Evolutionary conservation across 2,797 vertebrate genomes (phyloP), one percentile per base, ranked within the genome.

Genomic region (Sebastiscus albofasciatus): DNA sequence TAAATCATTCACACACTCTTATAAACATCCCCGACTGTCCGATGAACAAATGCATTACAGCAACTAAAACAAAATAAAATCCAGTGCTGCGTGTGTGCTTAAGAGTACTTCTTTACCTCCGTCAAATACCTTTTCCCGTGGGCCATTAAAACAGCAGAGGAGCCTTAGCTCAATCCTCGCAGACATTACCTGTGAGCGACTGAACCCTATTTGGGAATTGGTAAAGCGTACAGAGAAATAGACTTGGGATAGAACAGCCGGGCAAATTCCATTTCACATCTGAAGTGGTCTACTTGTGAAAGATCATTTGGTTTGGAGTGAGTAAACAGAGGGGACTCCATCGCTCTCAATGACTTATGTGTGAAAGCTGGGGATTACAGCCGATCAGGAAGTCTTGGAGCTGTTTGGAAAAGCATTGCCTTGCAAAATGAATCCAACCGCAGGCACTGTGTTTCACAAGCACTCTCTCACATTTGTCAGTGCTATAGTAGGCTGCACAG

Each of bases 301-400:
- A 99, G 97, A 99, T 97, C 98, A 98, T 99, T 99, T 98, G 97
- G 97, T 96, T 97, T 96, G 97, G 96, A 97, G 96, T 97, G 96
- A 93, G 97, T 97, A 99, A 99, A 99, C 97, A 99, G 97, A 97
- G 94, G 95, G 94, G 96, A 96, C 95, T 96, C 97, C 97, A 98
- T 99, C 97, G 96, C 96, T 98, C 97, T 97, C 97, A 96, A 96
- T 97, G 97, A 98, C 96, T 96, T 96, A 95, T 67, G 79, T 96
- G 92, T 96, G 97, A 97, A 97, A 95, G 95, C 93, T 88, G 95
- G 94, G 97, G 96, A 97, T 97, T 97, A 97, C 96, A 95, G 96
- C 92, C 96, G 95, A 97, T 97, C 96, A 95, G 96, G 96, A 96
- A 97, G 96, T 97, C 91, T 95, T 96, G 96, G 95, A 94, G 96